Evolutionary conservation across 2,888 invertebrate genomes (phyloP), one percentile per base, ranked within the genome.

Genomic region (Neoascia interrupta): DNA sequence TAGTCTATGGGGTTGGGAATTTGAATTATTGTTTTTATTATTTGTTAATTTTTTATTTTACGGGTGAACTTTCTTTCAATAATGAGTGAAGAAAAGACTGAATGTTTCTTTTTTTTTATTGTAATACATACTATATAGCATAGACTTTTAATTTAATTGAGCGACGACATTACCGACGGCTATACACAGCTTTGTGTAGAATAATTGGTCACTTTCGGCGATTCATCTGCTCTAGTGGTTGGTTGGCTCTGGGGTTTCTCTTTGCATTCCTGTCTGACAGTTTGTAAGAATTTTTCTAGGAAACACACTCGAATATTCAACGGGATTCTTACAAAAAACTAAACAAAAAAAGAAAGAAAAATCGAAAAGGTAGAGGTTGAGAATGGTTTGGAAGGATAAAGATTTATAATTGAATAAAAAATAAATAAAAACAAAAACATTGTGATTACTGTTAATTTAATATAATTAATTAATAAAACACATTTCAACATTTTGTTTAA

Each of bases 401-500:
- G 45, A 68, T 28, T 31, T 26, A 37, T 13, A 63, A 43, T 31
- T 53, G 8, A 51, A 66, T 19, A 53, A 58, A 61, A 47, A 23
- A 31, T 28, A 47, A 61, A n/a, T 10, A 49, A 53, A 56, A 28
- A 53, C 53, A 54, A 60, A 68, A 68, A 74, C 54, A 72, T 76
- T 76, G 76, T 76, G 76, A 76, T 76, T 76, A 72, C 23, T 72
- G 53, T 66, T 76, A 76, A 72, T 72, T 76, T 76, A 76, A 70
- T 54, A 64, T 69, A 69, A 69, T 49, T 69, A 60, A 76, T 36
- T 39, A 76, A 54, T 49, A 54, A 69, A 49, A 49, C 43, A 58
- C 37, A 47, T 16, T 63, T 43, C 26, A 45, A 75, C 37, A 63
- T 58, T n/a, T 76, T 76, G 41, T 76, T 64, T 39, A 70, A 61